These are phyloP conservation scores for Nomada flava DNA, from an alignment of 2,888 invertebrate genomes.

Conservation along the genomic window DNA sequence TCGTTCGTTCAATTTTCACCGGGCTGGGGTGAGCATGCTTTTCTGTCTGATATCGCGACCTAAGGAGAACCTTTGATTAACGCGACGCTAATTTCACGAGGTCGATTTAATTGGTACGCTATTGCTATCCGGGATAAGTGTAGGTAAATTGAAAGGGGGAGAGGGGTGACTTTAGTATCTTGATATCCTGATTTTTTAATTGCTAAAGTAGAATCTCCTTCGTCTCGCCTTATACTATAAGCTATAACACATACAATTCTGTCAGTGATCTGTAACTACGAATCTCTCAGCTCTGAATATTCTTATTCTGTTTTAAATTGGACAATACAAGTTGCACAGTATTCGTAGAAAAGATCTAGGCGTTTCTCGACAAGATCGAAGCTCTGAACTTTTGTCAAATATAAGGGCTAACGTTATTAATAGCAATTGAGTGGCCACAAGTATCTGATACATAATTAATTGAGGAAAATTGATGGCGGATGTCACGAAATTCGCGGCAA, in stretches of 20 bases:
- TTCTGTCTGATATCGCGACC: slow-evolving; percentile 14
- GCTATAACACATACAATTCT: no score
- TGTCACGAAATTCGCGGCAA: not conserved
- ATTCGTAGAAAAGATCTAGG: no score
- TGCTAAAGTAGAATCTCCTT: no score
- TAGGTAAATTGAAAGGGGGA: not conserved
- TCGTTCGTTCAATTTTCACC: slow-evolving; percentile 69
- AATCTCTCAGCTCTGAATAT: no score
- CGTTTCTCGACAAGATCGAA: no score
- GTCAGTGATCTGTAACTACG: no score
- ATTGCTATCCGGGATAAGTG: not conserved
- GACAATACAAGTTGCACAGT: no score
- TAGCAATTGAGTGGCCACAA: not conserved
- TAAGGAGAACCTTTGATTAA: slow-evolving; percentile 37
- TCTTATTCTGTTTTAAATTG: no score
- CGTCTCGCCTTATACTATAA: no score
- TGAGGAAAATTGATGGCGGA: not conserved
- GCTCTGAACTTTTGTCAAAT: no score
- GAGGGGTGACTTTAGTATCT: not conserved
- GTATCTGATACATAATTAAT: not conserved
- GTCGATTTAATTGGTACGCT: slow-evolving; percentile 2
- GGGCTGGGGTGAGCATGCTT: not conserved
- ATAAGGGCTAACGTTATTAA: no score
- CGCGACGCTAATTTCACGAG: slow-evolving; percentile 14
- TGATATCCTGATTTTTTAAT: no score